phyloP scores from a whole-genome alignment of 2,797 vertebrate species.

The Galagoides demidoff region DNA sequence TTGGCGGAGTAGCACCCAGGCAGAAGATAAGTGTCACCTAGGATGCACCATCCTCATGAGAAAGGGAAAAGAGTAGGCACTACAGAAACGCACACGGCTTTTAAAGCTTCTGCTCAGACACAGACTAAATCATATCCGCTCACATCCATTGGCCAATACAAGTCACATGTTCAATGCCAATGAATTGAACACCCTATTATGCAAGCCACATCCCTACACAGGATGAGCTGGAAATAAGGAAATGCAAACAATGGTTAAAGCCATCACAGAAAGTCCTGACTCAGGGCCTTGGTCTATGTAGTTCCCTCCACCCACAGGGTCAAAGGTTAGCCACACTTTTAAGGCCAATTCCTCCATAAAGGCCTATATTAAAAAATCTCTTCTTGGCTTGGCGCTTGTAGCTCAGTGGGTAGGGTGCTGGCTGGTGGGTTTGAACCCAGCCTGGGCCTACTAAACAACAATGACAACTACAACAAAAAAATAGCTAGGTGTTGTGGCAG shows the following conservation, averaged over 20 bases:
- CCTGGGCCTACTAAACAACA: too few relatives aligned
- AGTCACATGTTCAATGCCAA: neutral
- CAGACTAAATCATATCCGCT: fast-evolving
- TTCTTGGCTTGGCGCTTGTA: too few relatives aligned
- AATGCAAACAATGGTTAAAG: neutral
- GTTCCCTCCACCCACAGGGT: fast-evolving
- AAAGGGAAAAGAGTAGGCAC: neutral
- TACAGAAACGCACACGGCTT: neutral
- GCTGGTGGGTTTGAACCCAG: too few relatives aligned
- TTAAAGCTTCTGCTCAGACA: neutral
- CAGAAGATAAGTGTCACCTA: neutral
- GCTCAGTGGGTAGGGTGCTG: too few relatives aligned
- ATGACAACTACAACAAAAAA: too few relatives aligned
- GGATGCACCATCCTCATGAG: neutral
- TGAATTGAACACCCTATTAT: fast-evolving
- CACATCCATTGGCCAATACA: neutral
- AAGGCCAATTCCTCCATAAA: neutral
- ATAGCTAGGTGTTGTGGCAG: too few relatives aligned
- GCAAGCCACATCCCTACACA: neutral
- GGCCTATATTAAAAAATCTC: neutral
- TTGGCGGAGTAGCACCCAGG: too few relatives aligned
- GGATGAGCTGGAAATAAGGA: neutral
- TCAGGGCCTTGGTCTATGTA: fast-evolving
- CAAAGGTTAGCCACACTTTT: neutral
- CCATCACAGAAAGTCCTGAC: neutral